These are phyloP conservation scores for Sebastes matsubarae DNA, from an alignment of 2,797 vertebrate species.

Conservation along the genomic window DNA sequence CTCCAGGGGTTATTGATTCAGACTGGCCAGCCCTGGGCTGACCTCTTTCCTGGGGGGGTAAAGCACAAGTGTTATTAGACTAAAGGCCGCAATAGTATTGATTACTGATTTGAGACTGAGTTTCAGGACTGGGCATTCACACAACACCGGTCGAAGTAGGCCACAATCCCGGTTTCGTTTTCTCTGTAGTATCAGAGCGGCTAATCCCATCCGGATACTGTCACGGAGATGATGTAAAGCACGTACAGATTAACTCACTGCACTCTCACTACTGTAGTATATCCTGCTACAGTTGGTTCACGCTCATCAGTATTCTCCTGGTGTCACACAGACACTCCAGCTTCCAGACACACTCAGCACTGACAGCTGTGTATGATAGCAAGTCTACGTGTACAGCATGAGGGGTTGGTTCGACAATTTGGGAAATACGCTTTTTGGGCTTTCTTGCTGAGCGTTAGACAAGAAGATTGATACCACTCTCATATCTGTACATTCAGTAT, in stretches of 20 bases:
- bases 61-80: conserved; percentile 26
- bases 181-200: background rate
- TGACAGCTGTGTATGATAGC: background rate
- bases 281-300: conserved; percentile 14
- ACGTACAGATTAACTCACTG: background rate
- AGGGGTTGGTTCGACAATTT: background rate
- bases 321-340: conserved; percentile 2
- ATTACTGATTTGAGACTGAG: conserved; percentile 50
- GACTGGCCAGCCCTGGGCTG: conserved; percentile 9
- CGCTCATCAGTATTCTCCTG: conserved; percentile 64
- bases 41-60: conserved; percentile 18
- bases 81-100: conserved; percentile 33
- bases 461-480: background rate
- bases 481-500: background rate
- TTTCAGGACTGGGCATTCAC: background rate
- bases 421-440: background rate
- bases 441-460: too few species aligned
- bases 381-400: background rate
- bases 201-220: background rate
- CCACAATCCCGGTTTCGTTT: background rate
- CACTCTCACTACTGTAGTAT: background rate
- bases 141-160: conserved; percentile 8
- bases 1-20: conserved; percentile 34
- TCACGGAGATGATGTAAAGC: conserved; percentile 16
- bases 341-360: background rate